Base-by-base conservation (phyloP, 2,113 vertebrate genomes). In the Rhadina sibilatrix region DNA sequence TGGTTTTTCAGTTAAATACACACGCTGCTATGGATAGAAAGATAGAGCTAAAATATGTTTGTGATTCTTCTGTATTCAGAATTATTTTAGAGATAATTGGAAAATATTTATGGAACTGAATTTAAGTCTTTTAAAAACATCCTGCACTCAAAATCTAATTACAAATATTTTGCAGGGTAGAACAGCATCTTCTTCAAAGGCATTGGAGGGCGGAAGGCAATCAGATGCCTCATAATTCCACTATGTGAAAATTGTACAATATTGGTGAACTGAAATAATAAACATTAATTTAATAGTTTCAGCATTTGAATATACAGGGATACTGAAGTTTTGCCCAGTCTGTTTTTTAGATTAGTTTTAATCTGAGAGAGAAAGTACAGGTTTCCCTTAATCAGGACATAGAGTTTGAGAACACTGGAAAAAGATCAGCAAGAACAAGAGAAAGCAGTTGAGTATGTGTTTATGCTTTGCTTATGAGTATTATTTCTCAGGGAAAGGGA, bases 91-190 rank as follows among this genome's bases (percentile, higher is more conserved):
- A 80, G 71, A 31, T 82, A 82, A 83, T 31, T 63, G 61, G 27
- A 87, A 94, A 87, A 84, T 71, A 92, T 78, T 81, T 96, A 14
- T 60, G 65, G 52, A 93, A 66, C 56, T 68, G 75, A 72, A 87
- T 14, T 50, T 35, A 68, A 61, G 17, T 22, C 44, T 65, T 91
- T 69, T 30, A 46, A 64, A 94, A 92, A 78, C 65, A 61, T 80
- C 54, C 75, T 88, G 63, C 9, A 10, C 27, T 90, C 65, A 90
- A 89, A 70, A 63, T 90, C 35, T 68, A 75, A 72, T 89, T 85
- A 56, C 38, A 68, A 33, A 38, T 66, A 76, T 47, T 86, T 68
- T 76, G 27, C 30, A 20, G 35, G 63, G 5, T 80, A 11, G 76
- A 72, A 25, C 61, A 63, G 28, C 35, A 15, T 92, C 52, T 64